phyloP scores from a whole-genome alignment of 2,113 vertebrate species.

The Toxotes chatareus region DNA sequence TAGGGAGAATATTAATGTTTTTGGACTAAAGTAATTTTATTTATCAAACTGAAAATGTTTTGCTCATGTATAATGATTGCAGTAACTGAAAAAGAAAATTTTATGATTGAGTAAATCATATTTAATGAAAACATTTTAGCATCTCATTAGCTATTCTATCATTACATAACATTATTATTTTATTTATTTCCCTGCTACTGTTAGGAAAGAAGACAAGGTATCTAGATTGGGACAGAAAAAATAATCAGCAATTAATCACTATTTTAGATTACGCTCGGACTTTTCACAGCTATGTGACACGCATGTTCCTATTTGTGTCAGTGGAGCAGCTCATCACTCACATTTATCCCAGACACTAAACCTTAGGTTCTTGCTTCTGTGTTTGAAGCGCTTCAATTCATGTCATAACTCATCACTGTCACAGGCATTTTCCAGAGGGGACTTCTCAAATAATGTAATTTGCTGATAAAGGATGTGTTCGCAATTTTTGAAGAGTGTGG shows the following conservation, averaged over 20 bases:
- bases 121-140: too few species aligned
- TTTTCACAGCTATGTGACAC: not conserved
- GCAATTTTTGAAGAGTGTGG: not conserved
- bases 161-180: too few species aligned
- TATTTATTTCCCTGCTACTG: too few species aligned
- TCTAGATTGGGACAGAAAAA: too few species aligned
- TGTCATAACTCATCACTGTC: not conserved
- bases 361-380: not conserved
- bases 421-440: too few species aligned
- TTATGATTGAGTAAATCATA: too few species aligned
- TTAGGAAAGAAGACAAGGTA: too few species aligned
- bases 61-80: too few species aligned
- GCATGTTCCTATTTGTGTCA: not conserved
- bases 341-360: not conserved
- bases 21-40: not conserved
- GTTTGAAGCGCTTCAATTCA: not conserved
- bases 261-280: not conserved
- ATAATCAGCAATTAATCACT: not conserved
- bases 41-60: not conserved
- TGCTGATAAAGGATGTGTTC: too few species aligned
- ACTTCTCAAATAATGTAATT: too few species aligned
- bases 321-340: constrained; percentile 6
- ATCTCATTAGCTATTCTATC: too few species aligned
- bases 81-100: not conserved
- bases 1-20: not conserved